Percentiles rank a stretch among this genome's conserved stretches.
These are phyloP conservation scores for Xerus rutilus DNA, from an alignment of 2,797 vertebrate genomes.

Conservation along the genomic window DNA sequence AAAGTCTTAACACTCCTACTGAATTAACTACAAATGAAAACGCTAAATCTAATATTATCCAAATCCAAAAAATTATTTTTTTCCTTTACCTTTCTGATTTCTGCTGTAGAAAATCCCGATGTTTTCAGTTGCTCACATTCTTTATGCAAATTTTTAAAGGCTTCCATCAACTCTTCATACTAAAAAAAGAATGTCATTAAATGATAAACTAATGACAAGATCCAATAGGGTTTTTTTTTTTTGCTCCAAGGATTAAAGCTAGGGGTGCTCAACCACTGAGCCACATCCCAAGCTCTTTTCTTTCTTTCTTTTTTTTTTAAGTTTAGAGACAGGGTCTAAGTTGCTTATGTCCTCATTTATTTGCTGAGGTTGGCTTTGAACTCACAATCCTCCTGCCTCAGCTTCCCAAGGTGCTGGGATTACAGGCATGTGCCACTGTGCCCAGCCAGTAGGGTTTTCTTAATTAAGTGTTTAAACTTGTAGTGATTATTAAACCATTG, in stretches of 20 bases:
- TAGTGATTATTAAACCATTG: conserved; percentile 31
- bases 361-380: no score
- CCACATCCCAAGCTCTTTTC: no score
- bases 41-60: not conserved
- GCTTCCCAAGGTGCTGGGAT: no score
- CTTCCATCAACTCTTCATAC: conserved; percentile 98
- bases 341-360: no score
- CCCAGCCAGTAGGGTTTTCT: not conserved
- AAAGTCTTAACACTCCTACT: conserved; percentile 30
- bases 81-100: conserved; percentile 95
- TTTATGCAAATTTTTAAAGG: conserved; percentile 97
- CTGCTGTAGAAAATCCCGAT: conserved; percentile 96
- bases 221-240: not conserved
- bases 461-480: conserved; percentile 17
- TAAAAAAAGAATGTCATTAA: conserved; percentile 85
- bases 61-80: not conserved
- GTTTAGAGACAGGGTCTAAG: no score
- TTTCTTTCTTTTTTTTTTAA: no score
- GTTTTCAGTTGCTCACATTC: conserved; percentile 97
- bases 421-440: no score
- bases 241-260: no score
- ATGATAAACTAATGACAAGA: conserved; percentile 58
- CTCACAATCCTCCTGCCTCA: no score
- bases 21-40: conserved; percentile 57
- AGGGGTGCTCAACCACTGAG: no score